Evolutionary conservation across 1,140 invertebrate species (phyloP).

Genomic region (Trissolcus basalis): DNA sequence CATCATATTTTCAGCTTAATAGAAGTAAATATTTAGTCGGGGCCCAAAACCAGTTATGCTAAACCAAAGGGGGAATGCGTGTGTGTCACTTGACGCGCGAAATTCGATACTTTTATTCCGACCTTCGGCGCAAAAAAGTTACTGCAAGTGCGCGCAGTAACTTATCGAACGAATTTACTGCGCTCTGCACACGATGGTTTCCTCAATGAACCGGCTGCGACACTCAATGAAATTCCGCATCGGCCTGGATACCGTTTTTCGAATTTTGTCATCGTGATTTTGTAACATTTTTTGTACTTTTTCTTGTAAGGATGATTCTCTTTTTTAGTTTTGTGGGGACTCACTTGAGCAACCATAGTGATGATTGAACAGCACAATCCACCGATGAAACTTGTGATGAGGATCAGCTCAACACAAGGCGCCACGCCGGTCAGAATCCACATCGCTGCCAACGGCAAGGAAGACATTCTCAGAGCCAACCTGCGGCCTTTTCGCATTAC

Average conservation of each 20-base stretch:
- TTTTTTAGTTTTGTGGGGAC: no score
- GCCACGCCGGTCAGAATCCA: conserved; percentile 87
- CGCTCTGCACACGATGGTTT: not conserved
- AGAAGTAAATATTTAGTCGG: conserved; percentile 43
- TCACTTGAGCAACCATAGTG: conserved; percentile 86
- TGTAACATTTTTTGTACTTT: no score
- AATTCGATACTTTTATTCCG: conserved; percentile 33
- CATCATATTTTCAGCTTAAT: conserved; percentile 48
- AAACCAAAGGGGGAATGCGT: not conserved
- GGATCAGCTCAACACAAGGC: conserved; percentile 84
- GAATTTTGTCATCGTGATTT: no score
- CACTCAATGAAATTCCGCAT: no score
- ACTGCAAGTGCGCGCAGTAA: conserved; percentile 1
- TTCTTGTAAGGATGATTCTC: no score
- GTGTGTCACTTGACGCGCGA: conserved; percentile 21
- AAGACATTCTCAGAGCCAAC: conserved; percentile 81
- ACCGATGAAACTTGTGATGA: conserved; percentile 85
- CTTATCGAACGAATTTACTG: conserved; percentile 3
- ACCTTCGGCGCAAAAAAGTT: conserved; percentile 9
- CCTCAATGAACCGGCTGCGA: not conserved
- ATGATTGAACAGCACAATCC: conserved; percentile 88
- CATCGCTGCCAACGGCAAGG: conserved; percentile 83
- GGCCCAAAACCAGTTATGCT: conserved; percentile 44
- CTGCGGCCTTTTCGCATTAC: conserved; percentile 85
- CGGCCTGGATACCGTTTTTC: no score